A percentile compares a stretch with the other conserved stretches of the same genome.
These are phyloP conservation scores for Leptinotarsa texana DNA, from an alignment of 1,140 invertebrate genomes.

Conservation along the genomic window DNA sequence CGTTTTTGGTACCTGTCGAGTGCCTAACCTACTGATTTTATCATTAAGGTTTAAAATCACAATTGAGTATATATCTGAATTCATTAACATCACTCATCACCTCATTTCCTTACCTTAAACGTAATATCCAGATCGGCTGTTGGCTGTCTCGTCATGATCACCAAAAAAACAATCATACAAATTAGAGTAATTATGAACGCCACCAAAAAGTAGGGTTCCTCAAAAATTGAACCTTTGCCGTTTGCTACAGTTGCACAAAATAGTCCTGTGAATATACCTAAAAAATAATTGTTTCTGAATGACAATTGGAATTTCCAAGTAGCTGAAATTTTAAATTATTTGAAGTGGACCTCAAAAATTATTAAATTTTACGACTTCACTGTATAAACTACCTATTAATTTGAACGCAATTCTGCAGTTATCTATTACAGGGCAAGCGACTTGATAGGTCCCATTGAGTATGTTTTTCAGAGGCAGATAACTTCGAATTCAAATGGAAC, in stretches of 20 bases:
- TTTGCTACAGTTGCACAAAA: slow-evolving; percentile 35
- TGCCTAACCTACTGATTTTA: too few species aligned
- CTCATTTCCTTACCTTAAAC: slow-evolving; percentile 42
- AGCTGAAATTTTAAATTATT: background rate
- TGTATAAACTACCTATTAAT: background rate
- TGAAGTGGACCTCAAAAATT: background rate
- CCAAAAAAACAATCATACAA: slow-evolving; percentile 29
- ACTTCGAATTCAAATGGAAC: too few species aligned
- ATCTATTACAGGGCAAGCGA: background rate
- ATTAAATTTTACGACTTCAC: background rate
- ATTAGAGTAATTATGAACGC: slow-evolving; percentile 31
- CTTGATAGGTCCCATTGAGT: too few species aligned
- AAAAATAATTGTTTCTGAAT: background rate
- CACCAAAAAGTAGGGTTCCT: slow-evolving; percentile 31
- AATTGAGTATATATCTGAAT: too few species aligned
- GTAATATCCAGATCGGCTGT: slow-evolving; percentile 34
- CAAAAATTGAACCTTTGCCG: slow-evolving; percentile 27
- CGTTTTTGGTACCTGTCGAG: too few species aligned
- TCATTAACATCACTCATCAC: too few species aligned
- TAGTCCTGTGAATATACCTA: slow-evolving; percentile 34
- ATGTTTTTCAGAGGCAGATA: too few species aligned
- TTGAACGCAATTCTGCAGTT: background rate
- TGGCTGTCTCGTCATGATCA: slow-evolving; percentile 57
- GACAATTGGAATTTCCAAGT: slow-evolving; percentile 31
- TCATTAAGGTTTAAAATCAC: too few species aligned